phyloP scores from a whole-genome alignment of 1,140 invertebrate species.

The Drosophila ficusphila region DNA sequence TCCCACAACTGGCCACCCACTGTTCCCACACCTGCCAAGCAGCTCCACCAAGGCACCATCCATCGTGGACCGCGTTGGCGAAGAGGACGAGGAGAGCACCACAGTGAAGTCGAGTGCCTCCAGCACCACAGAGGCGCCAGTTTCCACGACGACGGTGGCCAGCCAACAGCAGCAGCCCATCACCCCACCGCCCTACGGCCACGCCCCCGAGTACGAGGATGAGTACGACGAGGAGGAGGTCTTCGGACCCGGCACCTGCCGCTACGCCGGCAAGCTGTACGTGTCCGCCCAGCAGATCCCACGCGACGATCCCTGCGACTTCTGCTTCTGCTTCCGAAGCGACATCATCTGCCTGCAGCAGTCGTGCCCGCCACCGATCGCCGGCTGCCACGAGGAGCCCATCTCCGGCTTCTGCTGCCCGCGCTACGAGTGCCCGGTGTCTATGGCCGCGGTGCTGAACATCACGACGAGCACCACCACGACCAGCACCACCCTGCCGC shows the following conservation, averaged over 20 bases:
- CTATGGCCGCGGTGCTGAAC: conserved; percentile 91
- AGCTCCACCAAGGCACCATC: conserved; percentile 47
- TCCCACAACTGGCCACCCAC: conserved; percentile 64
- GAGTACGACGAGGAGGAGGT: conserved; percentile 89
- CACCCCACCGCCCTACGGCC: conserved; percentile 77
- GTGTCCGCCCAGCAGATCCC: conserved; percentile 97
- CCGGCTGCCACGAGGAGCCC: conserved; percentile 94
- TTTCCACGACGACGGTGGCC: conserved; percentile 44
- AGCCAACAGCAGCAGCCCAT: conserved; percentile 58
- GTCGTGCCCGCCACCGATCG: conserved; percentile 96
- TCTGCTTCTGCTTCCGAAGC: conserved; percentile 98
- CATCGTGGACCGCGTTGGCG: conserved; percentile 55
- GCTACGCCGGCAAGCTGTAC: conserved; percentile 95
- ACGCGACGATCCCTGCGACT: conserved; percentile 96
- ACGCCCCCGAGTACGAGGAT: conserved; percentile 84
- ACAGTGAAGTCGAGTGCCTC: conserved; percentile 25
- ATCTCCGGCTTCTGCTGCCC: conserved; percentile 97
- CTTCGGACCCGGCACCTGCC: conserved; percentile 94
- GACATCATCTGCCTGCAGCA: conserved; percentile 98
- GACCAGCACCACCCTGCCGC: conserved; percentile 93
- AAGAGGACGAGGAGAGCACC: conserved; percentile 27
- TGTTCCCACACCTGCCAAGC: conserved; percentile 59
- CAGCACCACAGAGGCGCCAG: conserved; percentile 43
- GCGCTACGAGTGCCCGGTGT: conserved; percentile 95
- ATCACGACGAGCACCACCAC: conserved; percentile 93